Base-by-base conservation (phyloP, 2,888 invertebrate genomes). In the Meteorus colon region DNA sequence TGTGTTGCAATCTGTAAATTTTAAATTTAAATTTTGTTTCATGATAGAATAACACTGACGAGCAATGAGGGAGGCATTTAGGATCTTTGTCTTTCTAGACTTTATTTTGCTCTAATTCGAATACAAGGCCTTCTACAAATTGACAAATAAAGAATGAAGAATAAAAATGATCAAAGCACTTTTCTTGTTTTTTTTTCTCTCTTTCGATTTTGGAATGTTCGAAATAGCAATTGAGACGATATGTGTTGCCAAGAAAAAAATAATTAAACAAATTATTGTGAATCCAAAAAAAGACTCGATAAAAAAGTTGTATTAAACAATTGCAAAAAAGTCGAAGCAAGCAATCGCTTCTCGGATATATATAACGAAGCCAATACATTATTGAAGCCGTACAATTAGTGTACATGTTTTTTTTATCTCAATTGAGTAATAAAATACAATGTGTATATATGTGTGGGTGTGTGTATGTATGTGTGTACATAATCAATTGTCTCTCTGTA, bases 71-170 rank as follows among this genome's bases (percentile, higher is more conserved):
- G 74, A 69, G 59, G 73, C 51, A 51, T 48, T 14, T 10, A 24
- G 63, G 63, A 62, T 41, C 67, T 79, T 86, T 89, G 86, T 86
- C 89, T 89, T 89, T 88, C 88, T 89, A 89, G 89, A 89, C 88
- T 89, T 89, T 89, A 89, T 89, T 89, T 89, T 87, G 87, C 88
- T 88, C 85, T 86, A 87, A 89, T 88, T 88, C 83, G 84, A 87
- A 86, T 89, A 89, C 89, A 89, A 87, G 85, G 84, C 85, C 85
- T 85, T 88, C 86, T 89, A 89, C 88, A 89, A 88, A 86, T 86
- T 85, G 84, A 85, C 82, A 79, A 80, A 81, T 81, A 83, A 81
- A 79, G 77, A 78, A 75, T 66, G 34, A 34, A 65, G 65, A 78
- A 76, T 75, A 85, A 85, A 84, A 82, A 63, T 68, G 74, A 77